These are phyloP conservation scores for Nudaria mundana DNA, from an alignment of 2,888 invertebrate species.

Conservation along the genomic window DNA sequence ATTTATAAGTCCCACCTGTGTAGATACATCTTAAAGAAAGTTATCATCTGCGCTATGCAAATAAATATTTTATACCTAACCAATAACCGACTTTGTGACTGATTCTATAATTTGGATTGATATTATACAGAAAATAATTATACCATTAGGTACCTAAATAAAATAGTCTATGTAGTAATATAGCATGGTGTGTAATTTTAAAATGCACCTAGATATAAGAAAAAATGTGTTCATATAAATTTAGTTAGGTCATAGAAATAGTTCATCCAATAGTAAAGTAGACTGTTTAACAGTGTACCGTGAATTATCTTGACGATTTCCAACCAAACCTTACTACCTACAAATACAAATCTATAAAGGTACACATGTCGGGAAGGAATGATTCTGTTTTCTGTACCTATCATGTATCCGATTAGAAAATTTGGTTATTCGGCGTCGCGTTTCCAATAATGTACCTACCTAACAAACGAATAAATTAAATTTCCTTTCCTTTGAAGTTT, in stretches of 20 bases:
- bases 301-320: conserved; percentile 39
- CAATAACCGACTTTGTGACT: conserved; percentile 26
- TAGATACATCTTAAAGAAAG: no score
- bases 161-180: conserved; percentile 49
- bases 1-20: no score
- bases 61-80: no score
- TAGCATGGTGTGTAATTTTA: conserved; percentile 61
- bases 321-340: conserved; percentile 27
- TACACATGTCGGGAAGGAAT: no score
- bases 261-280: conserved; percentile 65
- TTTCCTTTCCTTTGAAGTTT: conserved; percentile 56
- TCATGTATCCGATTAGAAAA: no score
- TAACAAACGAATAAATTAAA: conserved; percentile 62
- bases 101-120: conserved; percentile 31
- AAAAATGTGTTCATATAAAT: conserved; percentile 80
- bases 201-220: conserved; percentile 69
- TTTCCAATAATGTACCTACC: conserved; percentile 44
- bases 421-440: conserved; percentile 30
- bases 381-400: no score
- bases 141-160: conserved; percentile 38
- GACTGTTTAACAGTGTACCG: conserved; percentile 73
- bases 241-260: conserved; percentile 71
- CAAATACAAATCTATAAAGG: no score
- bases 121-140: conserved; percentile 33
- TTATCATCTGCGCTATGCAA: no score